A percentile compares a stretch with the other conserved stretches of the same genome.
These are phyloP conservation scores for Carcharodon carcharias DNA, from an alignment of 2,797 vertebrate species.

Conservation along the genomic window DNA sequence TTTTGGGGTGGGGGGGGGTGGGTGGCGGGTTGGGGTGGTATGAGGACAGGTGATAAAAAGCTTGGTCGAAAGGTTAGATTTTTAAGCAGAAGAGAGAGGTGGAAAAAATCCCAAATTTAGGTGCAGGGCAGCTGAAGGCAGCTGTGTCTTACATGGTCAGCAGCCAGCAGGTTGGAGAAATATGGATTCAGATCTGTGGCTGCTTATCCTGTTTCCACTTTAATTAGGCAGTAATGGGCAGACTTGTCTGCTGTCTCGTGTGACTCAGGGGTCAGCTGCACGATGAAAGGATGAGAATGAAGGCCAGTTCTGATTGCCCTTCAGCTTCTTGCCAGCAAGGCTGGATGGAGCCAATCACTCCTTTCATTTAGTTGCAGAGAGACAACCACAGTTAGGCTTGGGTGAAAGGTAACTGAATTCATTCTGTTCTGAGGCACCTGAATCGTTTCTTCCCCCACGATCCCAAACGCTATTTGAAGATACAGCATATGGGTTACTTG, in stretches of 20 bases:
- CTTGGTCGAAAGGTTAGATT: background rate
- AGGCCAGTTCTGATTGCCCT: background rate
- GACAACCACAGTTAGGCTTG: background rate
- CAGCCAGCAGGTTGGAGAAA: background rate
- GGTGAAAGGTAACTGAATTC: background rate
- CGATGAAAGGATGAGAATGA: background rate
- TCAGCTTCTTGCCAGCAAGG: background rate
- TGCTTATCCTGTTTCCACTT: background rate
- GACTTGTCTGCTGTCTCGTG: background rate
- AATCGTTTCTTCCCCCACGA: background rate
- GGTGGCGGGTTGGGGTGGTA: too few species aligned
- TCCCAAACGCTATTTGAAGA: background rate
- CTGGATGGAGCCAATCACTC: background rate
- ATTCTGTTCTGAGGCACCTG: background rate
- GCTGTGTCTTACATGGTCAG: background rate
- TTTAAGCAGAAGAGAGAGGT: background rate
- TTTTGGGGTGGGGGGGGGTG: too few species aligned
- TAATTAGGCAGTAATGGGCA: slow-evolving; percentile 27
- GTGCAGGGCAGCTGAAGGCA: background rate
- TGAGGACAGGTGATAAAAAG: background rate
- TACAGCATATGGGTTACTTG: background rate
- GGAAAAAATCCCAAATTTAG: background rate
- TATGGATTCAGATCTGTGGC: background rate
- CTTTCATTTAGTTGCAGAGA: background rate
- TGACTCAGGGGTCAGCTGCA: background rate